Evolutionary conservation across 2,888 invertebrate genomes (phyloP).

Genomic region (Philereme vetulata): DNA sequence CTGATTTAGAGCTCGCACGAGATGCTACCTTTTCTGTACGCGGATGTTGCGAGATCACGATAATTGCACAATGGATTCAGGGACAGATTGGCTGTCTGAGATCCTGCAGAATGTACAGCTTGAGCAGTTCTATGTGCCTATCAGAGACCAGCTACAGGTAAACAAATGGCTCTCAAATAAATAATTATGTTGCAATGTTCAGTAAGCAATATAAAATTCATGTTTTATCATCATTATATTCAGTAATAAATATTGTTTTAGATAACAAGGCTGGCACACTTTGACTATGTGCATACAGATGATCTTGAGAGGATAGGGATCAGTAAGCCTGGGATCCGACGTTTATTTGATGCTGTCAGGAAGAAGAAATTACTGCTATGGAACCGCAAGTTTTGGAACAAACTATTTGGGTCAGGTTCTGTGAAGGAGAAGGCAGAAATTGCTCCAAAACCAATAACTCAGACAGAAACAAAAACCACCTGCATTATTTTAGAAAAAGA

Average conservation of each 20-base stretch:
- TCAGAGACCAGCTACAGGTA: constrained; percentile 96
- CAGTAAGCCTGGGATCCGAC: constrained; percentile 95
- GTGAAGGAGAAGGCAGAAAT: constrained; percentile 76
- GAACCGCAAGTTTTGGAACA: constrained; percentile 92
- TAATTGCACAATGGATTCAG: constrained; percentile 67
- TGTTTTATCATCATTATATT: not conserved
- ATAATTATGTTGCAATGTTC: constrained; percentile 13
- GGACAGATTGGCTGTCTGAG: constrained; percentile 92
- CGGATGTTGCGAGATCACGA: constrained; percentile 39
- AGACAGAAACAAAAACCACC: constrained; percentile 80
- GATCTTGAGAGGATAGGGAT: constrained; percentile 97
- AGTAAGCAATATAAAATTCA: not conserved
- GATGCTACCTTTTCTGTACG: constrained; percentile 60
- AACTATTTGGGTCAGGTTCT: constrained; percentile 86
- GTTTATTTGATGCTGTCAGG: constrained; percentile 95
- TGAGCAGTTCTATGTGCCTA: constrained; percentile 94
- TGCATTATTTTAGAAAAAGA: constrained; percentile 94
- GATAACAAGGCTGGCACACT: constrained; percentile 96
- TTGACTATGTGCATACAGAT: constrained; percentile 97
- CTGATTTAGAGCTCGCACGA: constrained; percentile 61
- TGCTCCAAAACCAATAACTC: constrained; percentile 66
- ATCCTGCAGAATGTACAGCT: constrained; percentile 95
- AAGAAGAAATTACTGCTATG: constrained; percentile 92
- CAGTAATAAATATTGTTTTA: constrained; percentile 64
- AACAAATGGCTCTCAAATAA: constrained; percentile 38